These are phyloP conservation scores for Drosophila anceps DNA, from an alignment of 2,888 invertebrate genomes.

Conservation along the genomic window DNA sequence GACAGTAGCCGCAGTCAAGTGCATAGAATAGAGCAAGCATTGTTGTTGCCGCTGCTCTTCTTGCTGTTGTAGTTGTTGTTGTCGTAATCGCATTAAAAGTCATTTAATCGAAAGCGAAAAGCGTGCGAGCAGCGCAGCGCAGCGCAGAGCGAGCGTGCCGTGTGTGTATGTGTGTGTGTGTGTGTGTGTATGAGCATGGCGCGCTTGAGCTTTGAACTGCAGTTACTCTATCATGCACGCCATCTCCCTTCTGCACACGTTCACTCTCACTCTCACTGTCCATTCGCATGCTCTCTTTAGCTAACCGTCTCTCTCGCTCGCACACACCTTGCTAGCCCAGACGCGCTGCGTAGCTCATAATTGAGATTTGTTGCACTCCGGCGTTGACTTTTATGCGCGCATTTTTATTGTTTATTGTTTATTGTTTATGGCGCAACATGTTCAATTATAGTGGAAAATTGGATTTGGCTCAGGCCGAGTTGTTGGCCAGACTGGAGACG, in stretches of 20 bases:
- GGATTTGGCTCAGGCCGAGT: constrained; percentile 52
- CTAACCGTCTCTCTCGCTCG: constrained; percentile 4
- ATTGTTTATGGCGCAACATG: constrained; percentile 75
- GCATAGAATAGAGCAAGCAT: constrained; percentile 43
- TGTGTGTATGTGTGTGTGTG: constrained; percentile 22
- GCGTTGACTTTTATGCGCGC: constrained; percentile 72
- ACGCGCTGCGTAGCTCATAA: constrained; percentile 56
- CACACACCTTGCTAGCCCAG: constrained; percentile 39
- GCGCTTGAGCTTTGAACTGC: constrained; percentile 33
- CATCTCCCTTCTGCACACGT: constrained; percentile 4
- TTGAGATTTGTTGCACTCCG: constrained; percentile 76
- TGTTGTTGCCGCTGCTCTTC: constrained; percentile 43
- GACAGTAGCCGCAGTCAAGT: constrained; percentile 60
- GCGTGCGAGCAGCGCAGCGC: constrained; percentile 7
- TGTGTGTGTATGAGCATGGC: constrained; percentile 12
- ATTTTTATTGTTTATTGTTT: constrained; percentile 67
- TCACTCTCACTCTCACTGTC: background rate
- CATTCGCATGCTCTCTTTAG: background rate
- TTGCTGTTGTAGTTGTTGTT: constrained; percentile 32
- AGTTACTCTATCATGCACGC: constrained; percentile 1
- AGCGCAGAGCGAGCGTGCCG: constrained; percentile 27
- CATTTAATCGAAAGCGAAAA: constrained; percentile 76
- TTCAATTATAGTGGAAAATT: constrained; percentile 77
- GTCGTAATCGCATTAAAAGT: constrained; percentile 77
- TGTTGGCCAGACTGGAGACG: background rate